These are phyloP conservation scores for Troides aeacus DNA, from an alignment of 2,888 invertebrate genomes.

Conservation along the genomic window DNA sequence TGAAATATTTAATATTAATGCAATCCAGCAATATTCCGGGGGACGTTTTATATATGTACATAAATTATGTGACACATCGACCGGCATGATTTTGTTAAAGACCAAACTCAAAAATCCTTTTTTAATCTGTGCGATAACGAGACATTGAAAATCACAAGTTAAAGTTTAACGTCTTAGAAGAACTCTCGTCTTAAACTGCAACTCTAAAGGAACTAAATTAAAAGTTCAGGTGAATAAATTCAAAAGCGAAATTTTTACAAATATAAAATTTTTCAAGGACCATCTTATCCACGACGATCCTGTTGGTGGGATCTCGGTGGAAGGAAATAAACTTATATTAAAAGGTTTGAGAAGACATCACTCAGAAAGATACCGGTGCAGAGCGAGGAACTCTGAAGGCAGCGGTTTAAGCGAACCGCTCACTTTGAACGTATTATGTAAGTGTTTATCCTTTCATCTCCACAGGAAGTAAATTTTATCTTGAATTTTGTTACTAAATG, in stretches of 20 bases:
- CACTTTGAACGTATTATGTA: conserved; percentile 88
- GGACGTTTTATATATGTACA: too few relatives aligned
- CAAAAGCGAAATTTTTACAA: conserved; percentile 22
- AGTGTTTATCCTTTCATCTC: conserved; percentile 63
- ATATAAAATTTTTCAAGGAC: conserved; percentile 70
- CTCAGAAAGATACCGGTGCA: conserved; percentile 89
- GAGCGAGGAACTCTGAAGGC: conserved; percentile 89
- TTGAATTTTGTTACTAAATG: conserved; percentile 6
- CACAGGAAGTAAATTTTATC: conserved; percentile 8
- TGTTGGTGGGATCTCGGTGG: conserved; percentile 82
- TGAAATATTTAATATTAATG: too few relatives aligned
- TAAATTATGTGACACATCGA: too few relatives aligned
- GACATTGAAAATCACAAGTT: too few relatives aligned
- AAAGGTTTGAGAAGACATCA: conserved; percentile 84
- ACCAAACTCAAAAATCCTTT: too few relatives aligned
- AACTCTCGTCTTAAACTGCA: too few relatives aligned
- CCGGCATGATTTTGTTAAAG: too few relatives aligned
- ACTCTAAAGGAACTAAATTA: too few relatives aligned
- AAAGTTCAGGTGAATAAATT: neutral
- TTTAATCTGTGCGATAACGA: too few relatives aligned
- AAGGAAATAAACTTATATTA: conserved; percentile 84
- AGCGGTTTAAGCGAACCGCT: conserved; percentile 88
- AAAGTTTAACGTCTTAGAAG: too few relatives aligned
- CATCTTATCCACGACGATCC: conserved; percentile 83
- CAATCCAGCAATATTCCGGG: too few relatives aligned